These are phyloP conservation scores for Enoplosus armatus DNA, from an alignment of 2,797 vertebrate genomes.

Conservation along the genomic window DNA sequence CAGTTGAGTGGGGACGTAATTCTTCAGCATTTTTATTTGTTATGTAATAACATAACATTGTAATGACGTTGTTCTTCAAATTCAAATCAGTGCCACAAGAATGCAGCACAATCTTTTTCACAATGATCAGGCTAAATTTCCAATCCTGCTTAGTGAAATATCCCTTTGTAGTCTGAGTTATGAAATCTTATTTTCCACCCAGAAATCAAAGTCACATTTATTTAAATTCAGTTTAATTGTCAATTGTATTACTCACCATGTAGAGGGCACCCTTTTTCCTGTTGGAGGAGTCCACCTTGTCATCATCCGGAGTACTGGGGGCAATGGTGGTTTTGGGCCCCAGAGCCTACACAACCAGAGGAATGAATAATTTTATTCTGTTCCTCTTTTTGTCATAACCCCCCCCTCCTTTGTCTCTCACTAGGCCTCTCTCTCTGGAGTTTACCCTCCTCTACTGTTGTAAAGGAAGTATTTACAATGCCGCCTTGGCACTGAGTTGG, in stretches of 20 bases:
- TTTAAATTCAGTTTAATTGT: neutral
- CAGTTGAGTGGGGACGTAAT: neutral
- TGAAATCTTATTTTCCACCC: neutral
- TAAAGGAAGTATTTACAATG: slow-evolving; percentile 57
- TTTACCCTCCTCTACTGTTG: slow-evolving; percentile 25
- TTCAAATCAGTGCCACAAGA: neutral
- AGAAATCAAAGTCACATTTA: neutral
- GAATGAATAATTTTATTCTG: neutral
- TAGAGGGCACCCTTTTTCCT: slow-evolving; percentile 84
- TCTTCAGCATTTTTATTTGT: no score
- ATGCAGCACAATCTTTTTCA: neutral
- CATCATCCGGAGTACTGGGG: slow-evolving; percentile 76
- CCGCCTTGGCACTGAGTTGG: slow-evolving; percentile 57
- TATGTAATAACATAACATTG: no score
- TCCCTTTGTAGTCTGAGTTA: neutral
- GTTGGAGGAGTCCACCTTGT: slow-evolving; percentile 77
- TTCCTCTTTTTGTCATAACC: neutral
- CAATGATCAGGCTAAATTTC: neutral
- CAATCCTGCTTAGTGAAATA: neutral
- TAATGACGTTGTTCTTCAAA: slow-evolving; percentile 1
- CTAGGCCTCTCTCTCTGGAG: slow-evolving; percentile 36
- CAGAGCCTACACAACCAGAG: slow-evolving; percentile 73
- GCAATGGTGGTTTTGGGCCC: slow-evolving; percentile 80
- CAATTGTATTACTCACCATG: slow-evolving; percentile 77
- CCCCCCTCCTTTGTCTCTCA: slow-evolving; percentile 6